phyloP scores from a whole-genome alignment of 2,797 vertebrate genomes.

The Perodicticus potto region DNA sequence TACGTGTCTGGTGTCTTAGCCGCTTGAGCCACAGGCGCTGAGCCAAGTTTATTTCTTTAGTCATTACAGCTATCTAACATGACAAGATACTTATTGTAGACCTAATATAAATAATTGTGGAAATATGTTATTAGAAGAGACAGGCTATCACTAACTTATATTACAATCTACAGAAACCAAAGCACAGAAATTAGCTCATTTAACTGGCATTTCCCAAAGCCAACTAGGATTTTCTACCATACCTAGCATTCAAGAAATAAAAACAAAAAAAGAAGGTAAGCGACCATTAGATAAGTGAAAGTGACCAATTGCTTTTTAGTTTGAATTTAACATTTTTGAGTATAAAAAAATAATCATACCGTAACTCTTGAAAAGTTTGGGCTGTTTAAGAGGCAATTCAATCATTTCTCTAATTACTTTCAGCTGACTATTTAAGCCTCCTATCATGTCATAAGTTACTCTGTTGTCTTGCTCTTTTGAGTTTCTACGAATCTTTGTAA shows the following conservation, averaged over 20 bases:
- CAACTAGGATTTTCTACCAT: neutral
- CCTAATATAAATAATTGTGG: neutral
- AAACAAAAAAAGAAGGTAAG: neutral
- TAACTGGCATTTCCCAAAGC: slow-evolving; percentile 26
- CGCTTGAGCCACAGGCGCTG: too few relatives aligned
- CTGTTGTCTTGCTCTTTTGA: slow-evolving; percentile 78
- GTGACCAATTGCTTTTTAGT: neutral
- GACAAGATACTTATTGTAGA: neutral
- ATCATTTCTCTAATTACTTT: slow-evolving; percentile 94
- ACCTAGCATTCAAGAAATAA: neutral
- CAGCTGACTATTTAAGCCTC: slow-evolving; percentile 94
- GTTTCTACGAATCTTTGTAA: slow-evolving; percentile 77
- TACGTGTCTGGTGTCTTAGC: too few relatives aligned
- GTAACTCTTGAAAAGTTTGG: slow-evolving; percentile 94
- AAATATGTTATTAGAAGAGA: neutral
- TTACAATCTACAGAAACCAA: neutral
- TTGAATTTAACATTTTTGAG: neutral
- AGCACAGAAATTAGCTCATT: neutral
- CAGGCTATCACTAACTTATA: neutral
- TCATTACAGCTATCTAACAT: neutral
- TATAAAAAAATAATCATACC: slow-evolving; percentile 87
- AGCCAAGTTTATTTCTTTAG: neutral
- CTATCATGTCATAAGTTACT: slow-evolving; percentile 96
- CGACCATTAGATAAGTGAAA: neutral
- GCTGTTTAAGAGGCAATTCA: slow-evolving; percentile 95